Percentiles rank a stretch among this genome's conserved stretches.
Conservation (phyloP, 2,797 vertebrate species). For the Anisognathus igniventris region DNA sequence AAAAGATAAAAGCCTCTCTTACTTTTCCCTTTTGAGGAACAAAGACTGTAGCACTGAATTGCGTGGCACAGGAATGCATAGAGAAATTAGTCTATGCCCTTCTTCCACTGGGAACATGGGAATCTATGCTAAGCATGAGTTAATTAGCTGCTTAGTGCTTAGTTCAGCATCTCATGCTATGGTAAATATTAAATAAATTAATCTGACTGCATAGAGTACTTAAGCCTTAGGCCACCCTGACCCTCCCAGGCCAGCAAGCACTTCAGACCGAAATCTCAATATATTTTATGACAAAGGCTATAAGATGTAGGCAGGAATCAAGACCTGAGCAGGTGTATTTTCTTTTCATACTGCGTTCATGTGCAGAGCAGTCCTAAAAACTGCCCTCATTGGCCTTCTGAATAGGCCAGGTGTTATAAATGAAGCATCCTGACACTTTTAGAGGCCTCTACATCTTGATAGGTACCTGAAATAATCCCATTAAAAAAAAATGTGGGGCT, state of each 20-base stretch:
- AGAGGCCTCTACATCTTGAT: neutral
- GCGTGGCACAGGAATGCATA: neutral
- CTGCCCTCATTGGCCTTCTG: rapidly evolving
- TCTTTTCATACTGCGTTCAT: neutral
- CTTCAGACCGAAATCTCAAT: neutral
- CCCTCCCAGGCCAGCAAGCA: neutral
- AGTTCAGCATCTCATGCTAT: neutral
- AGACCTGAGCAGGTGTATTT: neutral
- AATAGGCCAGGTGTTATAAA: neutral
- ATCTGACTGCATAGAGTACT: neutral
- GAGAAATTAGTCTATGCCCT: neutral
- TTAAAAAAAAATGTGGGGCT: neutral
- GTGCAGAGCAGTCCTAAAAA: neutral
- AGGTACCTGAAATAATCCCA: neutral
- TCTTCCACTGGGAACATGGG: neutral
- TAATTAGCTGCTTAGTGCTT: neutral
- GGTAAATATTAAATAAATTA: neutral
- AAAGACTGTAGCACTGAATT: neutral
- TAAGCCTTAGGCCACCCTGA: neutral
- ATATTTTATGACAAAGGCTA: neutral
- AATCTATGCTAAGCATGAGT: neutral
- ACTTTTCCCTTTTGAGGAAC: neutral
- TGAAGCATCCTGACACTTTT: neutral
- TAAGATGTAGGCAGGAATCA: neutral
- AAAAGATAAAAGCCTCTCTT: neutral